Base-by-base conservation (phyloP, 2,888 invertebrate species). In the Neoascia interrupta region DNA sequence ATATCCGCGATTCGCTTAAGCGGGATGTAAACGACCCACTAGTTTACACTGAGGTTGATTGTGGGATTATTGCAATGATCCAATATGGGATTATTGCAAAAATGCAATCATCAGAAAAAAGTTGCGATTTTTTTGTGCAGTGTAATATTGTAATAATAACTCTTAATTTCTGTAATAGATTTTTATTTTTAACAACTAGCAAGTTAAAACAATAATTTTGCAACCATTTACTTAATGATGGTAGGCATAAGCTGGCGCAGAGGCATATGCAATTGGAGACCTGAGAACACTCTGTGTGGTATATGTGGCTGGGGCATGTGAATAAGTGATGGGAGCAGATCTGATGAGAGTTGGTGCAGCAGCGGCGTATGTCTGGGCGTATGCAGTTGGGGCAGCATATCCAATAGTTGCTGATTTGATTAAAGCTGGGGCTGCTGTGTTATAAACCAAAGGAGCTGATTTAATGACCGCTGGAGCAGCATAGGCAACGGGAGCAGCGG, bases 141-240 rank as follows among this genome's bases (percentile, higher is more conserved):
- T n/a, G n/a, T n/a, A n/a, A n/a, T n/a, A n/a, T n/a, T n/a, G n/a
- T n/a, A n/a, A n/a, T n/a, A n/a, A n/a, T n/a, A n/a, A n/a, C n/a
- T n/a, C n/a, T n/a, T n/a, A n/a, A n/a, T n/a, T n/a, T n/a, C n/a
- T n/a, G n/a, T n/a, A n/a, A n/a, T n/a, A n/a, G n/a, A n/a, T n/a
- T n/a, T n/a, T n/a, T n/a, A n/a, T n/a, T n/a, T n/a, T n/a, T n/a
- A n/a, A n/a, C n/a, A n/a, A n/a, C n/a, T n/a, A n/a, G n/a, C n/a
- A n/a, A n/a, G n/a, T n/a, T n/a, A n/a, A n/a, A n/a, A n/a, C n/a
- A n/a, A n/a, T n/a, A n/a, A n/a, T n/a, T n/a, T n/a, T n/a, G n/a
- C n/a, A n/a, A n/a, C n/a, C n/a, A n/a, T n/a, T n/a, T 31, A 26
- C 56, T 82, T 82, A 85, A 63, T 85, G 85, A 68, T 84, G 85